Evolutionary conservation across 1,140 invertebrate genomes (phyloP).

Genomic region (Danaus melanippus): DNA sequence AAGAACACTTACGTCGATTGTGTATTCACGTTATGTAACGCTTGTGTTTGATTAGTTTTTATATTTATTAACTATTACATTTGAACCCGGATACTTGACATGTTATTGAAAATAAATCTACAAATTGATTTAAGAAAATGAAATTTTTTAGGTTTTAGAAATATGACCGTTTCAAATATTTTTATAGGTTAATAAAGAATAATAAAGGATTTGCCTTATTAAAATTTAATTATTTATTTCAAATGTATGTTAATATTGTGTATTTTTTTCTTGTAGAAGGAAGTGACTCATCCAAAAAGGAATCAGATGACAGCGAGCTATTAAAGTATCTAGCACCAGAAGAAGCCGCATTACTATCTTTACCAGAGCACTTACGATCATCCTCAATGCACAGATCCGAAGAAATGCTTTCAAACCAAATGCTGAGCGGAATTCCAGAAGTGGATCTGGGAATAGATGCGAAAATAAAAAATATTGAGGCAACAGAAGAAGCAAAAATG

Average conservation of each 20-base stretch:
- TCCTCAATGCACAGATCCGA: constrained; percentile 90
- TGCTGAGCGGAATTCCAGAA: constrained; percentile 99
- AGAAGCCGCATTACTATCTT: constrained; percentile 86
- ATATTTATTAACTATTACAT: too few relatives aligned
- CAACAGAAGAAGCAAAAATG: constrained; percentile 97
- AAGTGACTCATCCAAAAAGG: constrained; percentile 40
- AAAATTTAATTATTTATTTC: constrained; percentile 5
- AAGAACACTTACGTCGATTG: too few relatives aligned
- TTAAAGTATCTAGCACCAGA: constrained; percentile 87
- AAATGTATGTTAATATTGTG: background rate
- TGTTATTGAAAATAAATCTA: too few relatives aligned
- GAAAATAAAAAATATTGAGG: constrained; percentile 98
- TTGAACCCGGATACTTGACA: too few relatives aligned
- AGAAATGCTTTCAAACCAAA: constrained; percentile 99
- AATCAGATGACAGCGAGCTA: constrained; percentile 61
- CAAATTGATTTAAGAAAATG: too few relatives aligned
- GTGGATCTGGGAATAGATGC: constrained; percentile 98
- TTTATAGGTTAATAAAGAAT: too few relatives aligned
- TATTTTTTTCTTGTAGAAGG: constrained; percentile 44
- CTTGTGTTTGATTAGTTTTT: too few relatives aligned
- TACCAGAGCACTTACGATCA: constrained; percentile 89
- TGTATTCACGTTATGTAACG: too few relatives aligned
- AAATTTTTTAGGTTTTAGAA: too few relatives aligned
- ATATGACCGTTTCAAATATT: too few relatives aligned
- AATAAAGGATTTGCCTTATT: too few relatives aligned